Base-by-base conservation (phyloP, 2,888 invertebrate species). In the Metallyticus violacea region DNA sequence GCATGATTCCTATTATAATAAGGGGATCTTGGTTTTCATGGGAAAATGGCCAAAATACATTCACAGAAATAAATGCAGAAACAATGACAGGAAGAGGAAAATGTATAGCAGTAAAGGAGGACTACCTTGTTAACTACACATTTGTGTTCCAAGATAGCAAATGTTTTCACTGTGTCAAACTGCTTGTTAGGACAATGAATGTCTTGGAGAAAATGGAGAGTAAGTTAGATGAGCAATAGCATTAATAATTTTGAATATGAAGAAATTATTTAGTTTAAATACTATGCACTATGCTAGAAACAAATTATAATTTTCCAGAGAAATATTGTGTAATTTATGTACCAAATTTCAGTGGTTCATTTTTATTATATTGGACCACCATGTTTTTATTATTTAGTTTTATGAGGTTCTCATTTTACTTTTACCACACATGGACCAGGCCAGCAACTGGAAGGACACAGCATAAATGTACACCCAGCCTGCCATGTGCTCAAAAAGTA, bases 11-110 rank as follows among this genome's bases (percentile, higher is more conserved):
- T 30, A 90, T 94, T 88, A 95, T 97, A 81, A 91, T 98, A 83
- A 94, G 97, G 90, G 98, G 97, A 87, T 94, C 96, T 62, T 98
- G 98, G 98, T 98, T 97, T 92, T 97, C 97, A 2, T 96, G 97
- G 94, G 98, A 98, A 93, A 95, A 95, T 92, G 97, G 97, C 9
- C 93, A 94, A 89, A 97, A 97, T 90, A 97, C 97, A 0, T 93
- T 95, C 81, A 97, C 97, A 0, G 96, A 96, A 90, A 95, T 98
- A 85, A 96, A 97, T 92, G 96, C 96, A 0, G 95, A 94, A 87
- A 94, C 94, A 79, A 97, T 98, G 96, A 94, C 95, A 7, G 93
- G 93, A 89, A 93, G 90, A 82, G 87, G 97, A 80, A 92, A 92
- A 87, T 97, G 97, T 91, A 93, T 97, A 6, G 94, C 95, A 88